phyloP scores from a whole-genome alignment of 2,888 invertebrate species.

The Cryptocephalus moraei region DNA sequence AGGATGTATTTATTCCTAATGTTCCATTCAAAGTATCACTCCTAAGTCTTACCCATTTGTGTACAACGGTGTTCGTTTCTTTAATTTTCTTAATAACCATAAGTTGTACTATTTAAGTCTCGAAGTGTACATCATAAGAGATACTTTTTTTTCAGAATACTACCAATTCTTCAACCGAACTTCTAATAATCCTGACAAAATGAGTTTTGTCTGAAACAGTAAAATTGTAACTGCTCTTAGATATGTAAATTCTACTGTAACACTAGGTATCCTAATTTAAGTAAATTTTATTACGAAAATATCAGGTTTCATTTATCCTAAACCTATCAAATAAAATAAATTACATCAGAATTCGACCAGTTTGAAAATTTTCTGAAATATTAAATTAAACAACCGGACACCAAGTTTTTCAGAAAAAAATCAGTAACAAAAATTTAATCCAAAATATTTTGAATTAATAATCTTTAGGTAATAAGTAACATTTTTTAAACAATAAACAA shows the following conservation, averaged over 20 bases:
- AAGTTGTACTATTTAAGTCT: conserved; percentile 6
- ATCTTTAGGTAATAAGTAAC: too few relatives aligned
- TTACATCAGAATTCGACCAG: too few relatives aligned
- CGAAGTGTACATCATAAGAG: conserved; percentile 11
- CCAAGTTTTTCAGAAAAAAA: too few relatives aligned
- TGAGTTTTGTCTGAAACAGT: conserved; percentile 6
- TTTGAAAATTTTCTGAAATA: too few relatives aligned
- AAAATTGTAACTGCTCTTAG: conserved; percentile 22
- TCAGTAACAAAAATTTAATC: too few relatives aligned
- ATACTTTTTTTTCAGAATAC: conserved; percentile 14
- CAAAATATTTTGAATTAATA: too few relatives aligned
- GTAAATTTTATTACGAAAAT: conserved; percentile 33
- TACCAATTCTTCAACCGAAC: conserved; percentile 8
- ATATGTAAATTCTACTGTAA: conserved; percentile 31
- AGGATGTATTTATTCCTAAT: too few relatives aligned
- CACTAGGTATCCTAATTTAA: conserved; percentile 32
- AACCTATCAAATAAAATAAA: not conserved
- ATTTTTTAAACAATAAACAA: too few relatives aligned
- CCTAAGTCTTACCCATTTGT: too few relatives aligned
- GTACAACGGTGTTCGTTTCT: not conserved
- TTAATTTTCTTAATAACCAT: not conserved
- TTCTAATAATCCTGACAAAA: conserved; percentile 14
- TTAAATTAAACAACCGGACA: too few relatives aligned
- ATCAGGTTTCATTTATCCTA: conserved; percentile 5
- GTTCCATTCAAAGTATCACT: too few relatives aligned